A percentile compares a stretch with the other conserved stretches of the same genome.
Evolutionary conservation across 2,797 vertebrate genomes (phyloP).

Genomic region (Gallirallus australis): DNA sequence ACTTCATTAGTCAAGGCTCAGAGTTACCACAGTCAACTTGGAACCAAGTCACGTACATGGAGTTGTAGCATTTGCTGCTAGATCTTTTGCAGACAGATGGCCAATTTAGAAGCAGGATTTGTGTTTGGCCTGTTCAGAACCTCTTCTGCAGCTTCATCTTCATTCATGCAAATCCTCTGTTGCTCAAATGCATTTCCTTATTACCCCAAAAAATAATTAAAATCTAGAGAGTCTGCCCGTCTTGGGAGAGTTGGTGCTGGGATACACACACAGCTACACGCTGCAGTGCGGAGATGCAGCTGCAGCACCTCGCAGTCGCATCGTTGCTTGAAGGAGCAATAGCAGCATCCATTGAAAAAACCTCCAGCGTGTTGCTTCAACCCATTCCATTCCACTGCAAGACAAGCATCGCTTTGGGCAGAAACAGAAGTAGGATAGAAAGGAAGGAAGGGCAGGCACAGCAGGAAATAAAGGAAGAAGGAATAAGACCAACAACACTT

Average conservation of each 20-base stretch:
- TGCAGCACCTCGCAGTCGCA: rapidly evolving
- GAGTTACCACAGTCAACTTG: neutral
- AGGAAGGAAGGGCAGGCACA: neutral
- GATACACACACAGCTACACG: neutral
- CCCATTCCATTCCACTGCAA: neutral
- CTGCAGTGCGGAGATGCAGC: neutral
- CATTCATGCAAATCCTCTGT: neutral
- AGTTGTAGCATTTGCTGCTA: neutral
- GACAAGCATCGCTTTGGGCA: neutral
- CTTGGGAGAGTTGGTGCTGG: neutral
- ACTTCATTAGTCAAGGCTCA: conserved; percentile 17
- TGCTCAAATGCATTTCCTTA: neutral
- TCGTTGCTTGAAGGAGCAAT: neutral
- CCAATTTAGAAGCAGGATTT: neutral
- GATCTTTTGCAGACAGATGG: neutral
- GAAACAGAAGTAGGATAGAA: neutral
- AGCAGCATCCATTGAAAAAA: neutral
- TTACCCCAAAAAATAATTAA: neutral
- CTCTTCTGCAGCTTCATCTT: neutral
- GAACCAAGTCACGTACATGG: neutral
- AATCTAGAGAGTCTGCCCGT: neutral
- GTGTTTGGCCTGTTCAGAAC: neutral
- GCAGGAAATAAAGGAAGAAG: neutral
- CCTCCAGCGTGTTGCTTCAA: neutral
- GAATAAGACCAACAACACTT: neutral